Percentiles rank a stretch among this genome's conserved stretches.
Conservation (phyloP, 2,797 vertebrate species). For the Leucoraja ocellata region DNA sequence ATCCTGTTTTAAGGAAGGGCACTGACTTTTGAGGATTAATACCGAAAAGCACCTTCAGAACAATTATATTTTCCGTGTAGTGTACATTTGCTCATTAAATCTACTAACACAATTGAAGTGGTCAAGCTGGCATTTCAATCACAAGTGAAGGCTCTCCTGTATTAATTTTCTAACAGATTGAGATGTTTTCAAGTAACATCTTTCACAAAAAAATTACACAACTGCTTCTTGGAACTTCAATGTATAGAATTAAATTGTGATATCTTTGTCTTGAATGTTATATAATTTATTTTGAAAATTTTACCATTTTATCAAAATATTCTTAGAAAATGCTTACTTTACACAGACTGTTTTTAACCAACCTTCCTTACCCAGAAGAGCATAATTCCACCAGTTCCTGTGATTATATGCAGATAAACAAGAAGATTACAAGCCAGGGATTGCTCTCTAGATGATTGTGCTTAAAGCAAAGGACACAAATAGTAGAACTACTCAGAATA, state of each 20-base stretch:
- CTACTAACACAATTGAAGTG: constrained; percentile 4
- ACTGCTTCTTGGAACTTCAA: background rate
- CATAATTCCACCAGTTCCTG: constrained; percentile 48
- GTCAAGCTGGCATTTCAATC: constrained; percentile 5
- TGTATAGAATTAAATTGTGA: constrained; percentile 23
- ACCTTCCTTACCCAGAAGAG: constrained; percentile 49
- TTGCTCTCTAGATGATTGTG: constrained; percentile 50
- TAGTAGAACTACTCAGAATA: constrained; percentile 56
- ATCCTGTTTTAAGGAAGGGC: background rate
- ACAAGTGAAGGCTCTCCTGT: background rate
- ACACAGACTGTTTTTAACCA: constrained; percentile 42
- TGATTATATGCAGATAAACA: constrained; percentile 60
- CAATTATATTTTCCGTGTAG: background rate
- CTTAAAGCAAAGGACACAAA: constrained; percentile 45
- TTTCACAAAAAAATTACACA: background rate
- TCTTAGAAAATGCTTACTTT: constrained; percentile 33
- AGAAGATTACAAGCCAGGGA: constrained; percentile 52
- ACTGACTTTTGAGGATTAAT: background rate
- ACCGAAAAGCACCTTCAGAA: constrained; percentile 25
- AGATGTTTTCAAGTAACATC: constrained; percentile 27
- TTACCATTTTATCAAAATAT: background rate
- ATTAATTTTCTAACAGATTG: constrained; percentile 17
- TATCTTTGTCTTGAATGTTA: background rate
- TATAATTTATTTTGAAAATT: background rate
- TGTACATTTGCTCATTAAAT: constrained; percentile 28